Percentiles rank a stretch among this genome's conserved stretches.
Evolutionary conservation across 2,113 vertebrate species (phyloP).

Genomic region (Albula goreensis): DNA sequence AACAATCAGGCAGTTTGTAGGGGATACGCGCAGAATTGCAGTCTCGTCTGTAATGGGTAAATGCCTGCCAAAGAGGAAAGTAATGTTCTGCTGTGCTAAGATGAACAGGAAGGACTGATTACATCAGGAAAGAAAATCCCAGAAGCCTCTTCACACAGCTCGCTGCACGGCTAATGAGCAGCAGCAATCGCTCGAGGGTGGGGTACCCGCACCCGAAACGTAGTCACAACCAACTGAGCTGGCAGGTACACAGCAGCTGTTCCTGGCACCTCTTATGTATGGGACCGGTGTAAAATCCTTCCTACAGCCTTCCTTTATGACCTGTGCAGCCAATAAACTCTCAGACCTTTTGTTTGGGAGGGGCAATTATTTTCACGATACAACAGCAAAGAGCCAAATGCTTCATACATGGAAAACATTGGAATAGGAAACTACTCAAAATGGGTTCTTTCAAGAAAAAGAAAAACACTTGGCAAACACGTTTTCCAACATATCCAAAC

Average conservation of each 20-base stretch:
- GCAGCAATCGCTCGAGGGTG: not conserved
- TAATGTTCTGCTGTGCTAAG: conserved; percentile 28
- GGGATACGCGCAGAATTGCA: not conserved
- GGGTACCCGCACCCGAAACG: no score
- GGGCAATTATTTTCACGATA: no score
- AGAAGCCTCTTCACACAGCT: conserved; percentile 46
- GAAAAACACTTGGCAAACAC: not conserved
- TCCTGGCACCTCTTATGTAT: no score
- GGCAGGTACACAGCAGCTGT: no score
- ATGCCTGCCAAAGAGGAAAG: not conserved
- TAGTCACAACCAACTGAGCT: no score
- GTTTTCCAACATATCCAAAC: not conserved
- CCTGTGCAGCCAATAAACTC: no score
- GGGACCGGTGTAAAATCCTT: no score
- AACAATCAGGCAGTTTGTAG: not conserved
- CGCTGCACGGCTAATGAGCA: conserved; percentile 29
- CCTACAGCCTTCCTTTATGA: no score
- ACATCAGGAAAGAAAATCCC: conserved; percentile 51
- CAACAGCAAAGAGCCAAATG: not conserved
- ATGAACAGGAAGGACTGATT: conserved; percentile 48
- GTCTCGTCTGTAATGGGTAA: not conserved
- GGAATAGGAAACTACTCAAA: not conserved
- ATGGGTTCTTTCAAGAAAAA: not conserved
- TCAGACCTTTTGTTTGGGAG: no score
- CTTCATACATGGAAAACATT: not conserved